Evolutionary conservation across 2,113 vertebrate species (phyloP), one percentile per base, ranked within the genome.

Genomic region (Chlorodrepanis virens): DNA sequence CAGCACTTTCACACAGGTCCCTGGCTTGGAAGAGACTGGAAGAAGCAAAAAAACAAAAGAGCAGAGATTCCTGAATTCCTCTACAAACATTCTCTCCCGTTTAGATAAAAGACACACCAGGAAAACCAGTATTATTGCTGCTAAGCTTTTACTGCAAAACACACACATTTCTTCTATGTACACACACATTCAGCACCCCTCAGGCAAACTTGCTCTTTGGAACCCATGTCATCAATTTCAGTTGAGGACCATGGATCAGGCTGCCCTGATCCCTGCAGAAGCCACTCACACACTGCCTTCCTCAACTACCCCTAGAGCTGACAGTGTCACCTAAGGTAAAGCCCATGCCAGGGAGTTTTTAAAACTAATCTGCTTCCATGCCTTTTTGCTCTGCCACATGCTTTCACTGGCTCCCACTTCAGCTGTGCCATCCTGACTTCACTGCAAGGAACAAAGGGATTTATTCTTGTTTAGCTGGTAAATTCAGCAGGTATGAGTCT

Each of bases 1-100:
- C 91, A 99, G 97, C 78, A 99, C 99, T 96, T 99, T 99, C 97
- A 99, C 98, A 91, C 99, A 99, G 4, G 99, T 99, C 86, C 99
- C 99, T 13, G 99, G 99, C 95, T 99, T 99, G 96, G 99, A 99
- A 65, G 98, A 99, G 90, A 99, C 99, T 99, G 96, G 22, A 84
- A 96, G 83, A 96, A 60, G 72, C 20, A 65, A 94, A 68, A 27
- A 25, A 82, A 82, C 31, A 93, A 57, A 80, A 93, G 33, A 92
- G 87, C 28, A 93, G 50, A 96, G 84, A 96, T 74, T 87, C 83
- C 89, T 89, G 35, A 95, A 93, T 89, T 93, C 64, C 65, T 87
- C 90, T n/a, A 54, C 47, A 59, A 93, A 85, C 33, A 59, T 81
- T 56, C 81, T 81, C 57, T 79, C 53, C 37, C 23, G 4, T 56